phyloP scores from a whole-genome alignment of 2,888 invertebrate genomes.

The Girardia tigrina region DNA sequence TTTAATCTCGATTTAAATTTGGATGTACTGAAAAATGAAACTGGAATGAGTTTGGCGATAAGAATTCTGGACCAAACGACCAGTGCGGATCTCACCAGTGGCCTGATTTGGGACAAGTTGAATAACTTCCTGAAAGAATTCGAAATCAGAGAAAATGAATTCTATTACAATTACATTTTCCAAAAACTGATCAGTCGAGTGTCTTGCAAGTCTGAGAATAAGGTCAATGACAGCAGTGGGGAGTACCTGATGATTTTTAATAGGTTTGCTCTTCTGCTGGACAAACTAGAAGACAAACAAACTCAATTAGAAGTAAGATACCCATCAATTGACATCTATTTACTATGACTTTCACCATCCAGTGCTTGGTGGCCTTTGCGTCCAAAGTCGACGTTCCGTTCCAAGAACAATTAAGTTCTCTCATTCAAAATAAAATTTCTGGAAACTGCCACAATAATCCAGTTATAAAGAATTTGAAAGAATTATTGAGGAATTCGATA shows the following conservation, averaged over 20 bases:
- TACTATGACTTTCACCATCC: not conserved
- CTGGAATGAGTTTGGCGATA: not conserved
- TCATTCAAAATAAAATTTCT: not conserved
- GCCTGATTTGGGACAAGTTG: not conserved
- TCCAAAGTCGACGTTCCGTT: not conserved
- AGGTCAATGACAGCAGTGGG: not conserved
- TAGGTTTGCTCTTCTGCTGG: not conserved
- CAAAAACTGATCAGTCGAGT: not conserved
- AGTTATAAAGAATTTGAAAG: not conserved
- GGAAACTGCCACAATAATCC: not conserved
- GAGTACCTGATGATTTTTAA: not conserved
- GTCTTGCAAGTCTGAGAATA: not conserved
- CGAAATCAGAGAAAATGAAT: not conserved
- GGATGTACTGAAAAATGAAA: not conserved
- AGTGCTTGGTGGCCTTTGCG: not conserved
- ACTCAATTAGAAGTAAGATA: not conserved
- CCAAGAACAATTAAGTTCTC: not conserved
- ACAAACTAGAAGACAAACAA: not conserved
- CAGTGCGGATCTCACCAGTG: not conserved
- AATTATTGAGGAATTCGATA: not conserved
- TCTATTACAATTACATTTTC: not conserved
- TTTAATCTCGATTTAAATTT: too few species aligned
- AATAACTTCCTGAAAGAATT: not conserved
- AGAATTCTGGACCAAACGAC: not conserved
- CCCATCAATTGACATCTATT: not conserved